Base-by-base conservation (phyloP, 2,797 vertebrate genomes). In the Lophius americanus region DNA sequence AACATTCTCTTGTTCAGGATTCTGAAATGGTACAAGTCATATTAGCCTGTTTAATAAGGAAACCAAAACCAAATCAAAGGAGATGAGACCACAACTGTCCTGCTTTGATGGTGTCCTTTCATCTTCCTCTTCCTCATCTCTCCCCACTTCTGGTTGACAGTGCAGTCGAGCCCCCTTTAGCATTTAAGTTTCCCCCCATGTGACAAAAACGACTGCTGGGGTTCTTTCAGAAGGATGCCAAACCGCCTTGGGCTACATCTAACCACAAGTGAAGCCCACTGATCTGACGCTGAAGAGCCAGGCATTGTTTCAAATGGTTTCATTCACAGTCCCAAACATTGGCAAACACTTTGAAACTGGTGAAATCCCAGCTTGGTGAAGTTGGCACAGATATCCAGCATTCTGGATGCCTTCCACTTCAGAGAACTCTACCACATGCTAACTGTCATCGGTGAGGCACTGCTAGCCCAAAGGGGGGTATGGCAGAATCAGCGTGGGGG, bases 381-480 rank as follows among this genome's bases (percentile, higher is more conserved):
- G 75, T 82, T 93, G 92, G 92, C 92, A 91, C 71, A 51, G 73
- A 74, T 83, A 76, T 60, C 39, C 56, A 36, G 75, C 76, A 61
- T 91, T 82, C 89, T 94, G 93, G 93, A 92, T 77, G 65, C 48
- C 69, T 88, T 94, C 92, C 93, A 93, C 88, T 79, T 85, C 90
- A 85, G 85, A 88, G 85, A 89, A 90, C 85, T 76, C 82, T 68
- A 82, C 92, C 93, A 93, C 92, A 93, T 93, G 93, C 87, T 93
- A 86, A 88, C 91, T 93, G 94, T 93, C 93, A 92, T 90, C 87
- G 82, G 71, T 12, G 68, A 91, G 84, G 83, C 85, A 82, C 76
- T 60, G 81, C 72, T 51, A 79, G 82, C 87, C 89, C 85, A 85
- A 82, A 70, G 87, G 86, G 75, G 81, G 80, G 81, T 76, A 65